Evolutionary conservation across 1,140 invertebrate species (phyloP).

Genomic region (Drosophila pseudoananassae): DNA sequence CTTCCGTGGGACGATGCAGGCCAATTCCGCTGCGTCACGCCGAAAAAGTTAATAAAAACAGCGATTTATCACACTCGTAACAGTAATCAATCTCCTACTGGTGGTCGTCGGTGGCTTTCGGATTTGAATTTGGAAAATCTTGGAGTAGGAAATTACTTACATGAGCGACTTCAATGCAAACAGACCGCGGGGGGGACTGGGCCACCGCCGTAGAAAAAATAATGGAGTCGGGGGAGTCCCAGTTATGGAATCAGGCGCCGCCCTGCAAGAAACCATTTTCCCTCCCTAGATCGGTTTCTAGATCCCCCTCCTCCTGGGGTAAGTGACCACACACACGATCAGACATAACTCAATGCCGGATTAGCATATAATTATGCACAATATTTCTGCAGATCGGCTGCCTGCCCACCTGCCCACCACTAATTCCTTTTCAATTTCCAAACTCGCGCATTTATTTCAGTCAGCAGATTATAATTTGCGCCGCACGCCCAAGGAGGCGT

Average conservation of each 20-base stretch:
- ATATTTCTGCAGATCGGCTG: slow-evolving; percentile 61
- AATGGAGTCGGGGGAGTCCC: slow-evolving; percentile 5
- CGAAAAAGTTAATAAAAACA: slow-evolving; percentile 83
- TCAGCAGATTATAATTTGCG: slow-evolving; percentile 72
- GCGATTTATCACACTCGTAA: slow-evolving; percentile 83
- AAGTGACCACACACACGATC: slow-evolving; percentile 39
- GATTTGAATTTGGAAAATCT: slow-evolving; percentile 16
- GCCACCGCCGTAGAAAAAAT: slow-evolving; percentile 3
- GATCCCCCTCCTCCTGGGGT: slow-evolving; percentile 2
- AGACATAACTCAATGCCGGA: slow-evolving; percentile 57
- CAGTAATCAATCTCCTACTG: slow-evolving; percentile 71
- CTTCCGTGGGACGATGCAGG: slow-evolving; percentile 9
- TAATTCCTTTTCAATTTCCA: slow-evolving; percentile 78
- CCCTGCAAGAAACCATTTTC: not conserved
- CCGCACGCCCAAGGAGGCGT: slow-evolving; percentile 54
- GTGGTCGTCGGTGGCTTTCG: slow-evolving; percentile 46
- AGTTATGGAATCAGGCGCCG: slow-evolving; percentile 27
- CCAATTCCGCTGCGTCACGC: slow-evolving; percentile 63
- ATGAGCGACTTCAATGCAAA: slow-evolving; percentile 72
- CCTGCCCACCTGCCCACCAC: slow-evolving; percentile 38
- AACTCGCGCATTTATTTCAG: slow-evolving; percentile 81
- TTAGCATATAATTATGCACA: slow-evolving; percentile 80
- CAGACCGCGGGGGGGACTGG: slow-evolving; percentile 55
- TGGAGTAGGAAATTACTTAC: slow-evolving; percentile 63
- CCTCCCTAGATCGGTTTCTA: not conserved